Conservation (phyloP, 2,797 vertebrate species). For the Mionectes olivaceus region DNA sequence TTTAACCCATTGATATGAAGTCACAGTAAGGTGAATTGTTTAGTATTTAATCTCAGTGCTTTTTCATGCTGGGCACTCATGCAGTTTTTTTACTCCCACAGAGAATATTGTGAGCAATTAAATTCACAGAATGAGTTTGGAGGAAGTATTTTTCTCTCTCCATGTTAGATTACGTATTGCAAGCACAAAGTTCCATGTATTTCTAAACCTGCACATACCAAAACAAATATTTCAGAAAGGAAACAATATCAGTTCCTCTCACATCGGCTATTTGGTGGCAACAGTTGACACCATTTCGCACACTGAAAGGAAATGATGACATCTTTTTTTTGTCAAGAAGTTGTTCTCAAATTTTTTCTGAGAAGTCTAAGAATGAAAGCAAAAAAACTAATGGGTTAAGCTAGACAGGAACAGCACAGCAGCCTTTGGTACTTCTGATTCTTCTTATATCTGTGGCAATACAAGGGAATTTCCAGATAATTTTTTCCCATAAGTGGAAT, state of each 20-base stretch:
- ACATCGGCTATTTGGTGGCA: neutral
- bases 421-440: constrained; percentile 16
- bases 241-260: neutral
- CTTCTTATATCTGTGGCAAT: constrained; percentile 1
- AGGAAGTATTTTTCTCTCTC: neutral
- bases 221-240: neutral
- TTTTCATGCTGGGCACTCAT: neutral
- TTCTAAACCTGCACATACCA: neutral
- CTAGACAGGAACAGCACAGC: neutral
- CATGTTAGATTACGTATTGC: neutral
- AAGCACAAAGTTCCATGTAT: neutral
- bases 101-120: neutral
- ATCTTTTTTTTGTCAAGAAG: neutral
- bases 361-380: neutral
- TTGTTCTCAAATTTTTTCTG: neutral
- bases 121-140: constrained; percentile 1
- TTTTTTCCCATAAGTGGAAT: constrained; percentile 56
- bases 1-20: constrained; percentile 43
- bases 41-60: neutral
- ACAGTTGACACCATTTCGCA: neutral
- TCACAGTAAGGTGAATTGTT: neutral
- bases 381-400: neutral
- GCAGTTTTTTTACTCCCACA: neutral
- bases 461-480: constrained; percentile 50
- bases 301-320: neutral